Evolutionary conservation across 2,888 invertebrate species (phyloP).

Genomic region (Drosophila bunnanda): DNA sequence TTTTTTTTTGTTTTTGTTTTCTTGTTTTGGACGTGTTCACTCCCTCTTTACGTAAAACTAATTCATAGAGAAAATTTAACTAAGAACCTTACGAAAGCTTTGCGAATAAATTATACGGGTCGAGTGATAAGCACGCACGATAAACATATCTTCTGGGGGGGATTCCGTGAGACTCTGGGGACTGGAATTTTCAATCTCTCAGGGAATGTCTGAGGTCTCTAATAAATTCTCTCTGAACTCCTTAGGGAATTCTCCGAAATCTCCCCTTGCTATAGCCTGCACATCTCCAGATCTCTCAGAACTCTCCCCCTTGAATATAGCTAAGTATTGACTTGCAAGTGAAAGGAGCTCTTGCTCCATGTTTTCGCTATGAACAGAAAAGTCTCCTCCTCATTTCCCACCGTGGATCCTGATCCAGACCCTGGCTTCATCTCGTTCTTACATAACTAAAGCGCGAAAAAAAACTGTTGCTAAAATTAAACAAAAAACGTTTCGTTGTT

Average conservation of each 20-base stretch:
- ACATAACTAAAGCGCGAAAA: slow-evolving; percentile 44
- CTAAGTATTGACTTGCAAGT: slow-evolving; percentile 44
- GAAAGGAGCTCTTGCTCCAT: slow-evolving; percentile 32
- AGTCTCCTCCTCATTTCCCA: slow-evolving; percentile 29
- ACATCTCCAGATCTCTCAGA: not conserved
- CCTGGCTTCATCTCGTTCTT: slow-evolving; percentile 2
- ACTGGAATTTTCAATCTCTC: too few species aligned
- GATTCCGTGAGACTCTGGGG: not conserved
- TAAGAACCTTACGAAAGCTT: slow-evolving; percentile 57
- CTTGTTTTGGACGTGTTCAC: slow-evolving; percentile 27
- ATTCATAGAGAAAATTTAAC: slow-evolving; percentile 64
- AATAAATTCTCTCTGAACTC: too few species aligned
- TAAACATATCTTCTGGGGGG: slow-evolving; percentile 10
- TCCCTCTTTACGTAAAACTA: slow-evolving; percentile 59
- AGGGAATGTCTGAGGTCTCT: too few species aligned
- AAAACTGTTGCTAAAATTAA: slow-evolving; percentile 49
- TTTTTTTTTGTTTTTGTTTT: not conserved
- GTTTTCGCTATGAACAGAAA: slow-evolving; percentile 68
- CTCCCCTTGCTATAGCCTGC: not conserved
- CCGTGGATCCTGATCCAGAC: not conserved
- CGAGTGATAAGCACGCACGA: slow-evolving; percentile 3
- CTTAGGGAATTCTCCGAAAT: not conserved
- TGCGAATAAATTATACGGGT: slow-evolving; percentile 48
- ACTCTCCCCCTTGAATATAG: slow-evolving; percentile 17
- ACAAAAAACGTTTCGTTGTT: slow-evolving; percentile 59